phyloP scores from a whole-genome alignment of 2,888 invertebrate genomes.

The Gari tellinella region DNA sequence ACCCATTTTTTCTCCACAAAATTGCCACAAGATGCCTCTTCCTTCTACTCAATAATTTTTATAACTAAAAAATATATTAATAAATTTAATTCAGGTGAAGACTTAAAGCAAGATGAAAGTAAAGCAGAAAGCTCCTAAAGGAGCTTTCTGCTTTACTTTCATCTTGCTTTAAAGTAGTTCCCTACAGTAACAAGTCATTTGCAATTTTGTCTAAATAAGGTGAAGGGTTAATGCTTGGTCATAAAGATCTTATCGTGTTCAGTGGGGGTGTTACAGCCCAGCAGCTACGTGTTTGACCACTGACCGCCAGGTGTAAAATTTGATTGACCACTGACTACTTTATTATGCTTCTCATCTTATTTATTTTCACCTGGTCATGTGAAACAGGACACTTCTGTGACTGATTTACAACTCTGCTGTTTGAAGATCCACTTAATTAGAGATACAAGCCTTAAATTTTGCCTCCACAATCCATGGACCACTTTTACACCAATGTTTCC shows the following conservation, averaged over 20 bases:
- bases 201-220: constrained; percentile 12
- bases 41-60: no score
- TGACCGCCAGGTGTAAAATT: constrained; percentile 32
- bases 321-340: constrained; percentile 29
- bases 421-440: no score
- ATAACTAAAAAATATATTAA: no score
- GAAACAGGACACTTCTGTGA: constrained; percentile 19
- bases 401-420: constrained; percentile 22
- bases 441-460: not conserved
- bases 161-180: no score
- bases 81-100: no score
- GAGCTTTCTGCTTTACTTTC: no score
- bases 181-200: no score
- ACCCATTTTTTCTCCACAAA: no score
- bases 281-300: constrained; percentile 1
- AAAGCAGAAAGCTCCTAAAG: no score
- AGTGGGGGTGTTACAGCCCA: constrained; percentile 13
- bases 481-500: no score
- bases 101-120: no score
- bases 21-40: no score
- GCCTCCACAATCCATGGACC: not conserved
- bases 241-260: constrained; percentile 31
- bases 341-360: constrained; percentile 21
- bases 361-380: constrained; percentile 28
- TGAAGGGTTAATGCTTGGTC: constrained; percentile 16